Percentiles rank a stretch among this genome's conserved stretches.
Conservation (phyloP, 2,888 invertebrate genomes). For the Leucania comma region DNA sequence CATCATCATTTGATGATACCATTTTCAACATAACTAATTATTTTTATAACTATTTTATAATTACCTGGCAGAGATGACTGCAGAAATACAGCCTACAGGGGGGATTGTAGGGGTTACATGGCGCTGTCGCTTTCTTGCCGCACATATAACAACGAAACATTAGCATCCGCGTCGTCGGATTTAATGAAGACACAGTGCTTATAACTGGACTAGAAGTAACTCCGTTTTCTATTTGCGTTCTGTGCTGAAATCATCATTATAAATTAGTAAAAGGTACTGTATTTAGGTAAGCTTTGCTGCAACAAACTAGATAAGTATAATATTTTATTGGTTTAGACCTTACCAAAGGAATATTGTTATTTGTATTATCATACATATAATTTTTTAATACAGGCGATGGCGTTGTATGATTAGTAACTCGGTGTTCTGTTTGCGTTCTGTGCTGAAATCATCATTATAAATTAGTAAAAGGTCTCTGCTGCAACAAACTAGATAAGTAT, state of each 20-base stretch:
- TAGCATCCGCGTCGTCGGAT: constrained; percentile 47
- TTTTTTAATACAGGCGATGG: constrained; percentile 4
- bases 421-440: constrained; percentile 9
- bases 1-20: too few species aligned
- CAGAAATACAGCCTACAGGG: constrained; percentile 69
- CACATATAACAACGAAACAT: constrained; percentile 70
- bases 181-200: constrained; percentile 69
- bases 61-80: constrained; percentile 74
- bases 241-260: constrained; percentile 53
- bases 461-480: not conserved
- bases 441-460: constrained; percentile 54
- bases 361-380: constrained; percentile 4
- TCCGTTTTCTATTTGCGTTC: constrained; percentile 13
- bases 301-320: not conserved
- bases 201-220: constrained; percentile 60
- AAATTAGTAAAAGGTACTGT: constrained; percentile 10
- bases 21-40: too few species aligned
- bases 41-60: constrained; percentile 6
- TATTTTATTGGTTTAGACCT: constrained; percentile 12
- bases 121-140: constrained; percentile 58
- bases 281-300: too few species aligned
- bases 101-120: constrained; percentile 66
- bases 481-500: not conserved
- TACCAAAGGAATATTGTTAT: constrained; percentile 34
- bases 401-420: constrained; percentile 1